Base-by-base conservation (phyloP, 2,888 invertebrate genomes). In the Halictus quadricinctus region DNA sequence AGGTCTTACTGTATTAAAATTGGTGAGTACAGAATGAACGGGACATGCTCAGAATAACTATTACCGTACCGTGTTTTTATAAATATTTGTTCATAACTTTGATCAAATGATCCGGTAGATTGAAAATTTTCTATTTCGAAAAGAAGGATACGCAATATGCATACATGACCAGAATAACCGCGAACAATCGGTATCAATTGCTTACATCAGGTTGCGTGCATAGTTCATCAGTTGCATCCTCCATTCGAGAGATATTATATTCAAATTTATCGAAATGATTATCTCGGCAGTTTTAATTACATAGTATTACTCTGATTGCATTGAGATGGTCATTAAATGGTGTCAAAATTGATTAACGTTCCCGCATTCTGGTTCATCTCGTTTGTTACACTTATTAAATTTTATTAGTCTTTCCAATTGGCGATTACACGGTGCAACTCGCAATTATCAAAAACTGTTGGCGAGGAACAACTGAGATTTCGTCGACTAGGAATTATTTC, bases 291-390 rank as follows among this genome's bases (percentile, higher is more conserved):
- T 18, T 64, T 64, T 15, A 64, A 64, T 64, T 36, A 18, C 29
- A 29, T 64, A 36, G 29, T 64, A 29, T 64, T 64, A 29, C 18
- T 18, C 18, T 6, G 64, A 18, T 64, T 64, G 18, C 25, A 25
- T 64, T 29, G 18, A 18, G 29, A 25, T 36, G 64, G 18, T 64
- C 64, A 64, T 64, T 64, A 29, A 64, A 29, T 29, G 12, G 64
- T 64, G 64, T 64, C 64, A 64, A 29, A 29, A 64, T 64, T 64
- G 29, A 64, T 64, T 58, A n/a, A 58, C 58, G n/a, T n/a, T 58
- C 10, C 58, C 10, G n/a, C 58, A 58, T n/a, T 58, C n/a, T n/a
- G 58, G n/a, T 10, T 58, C 10, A 64, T 18, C 64, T 29, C 64
- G 25, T 64, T 29, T 18, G 64, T 18, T 29, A n/a, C 0, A 29